Conservation (phyloP, 2,797 vertebrate genomes). For the Etheostoma nigrum region DNA sequence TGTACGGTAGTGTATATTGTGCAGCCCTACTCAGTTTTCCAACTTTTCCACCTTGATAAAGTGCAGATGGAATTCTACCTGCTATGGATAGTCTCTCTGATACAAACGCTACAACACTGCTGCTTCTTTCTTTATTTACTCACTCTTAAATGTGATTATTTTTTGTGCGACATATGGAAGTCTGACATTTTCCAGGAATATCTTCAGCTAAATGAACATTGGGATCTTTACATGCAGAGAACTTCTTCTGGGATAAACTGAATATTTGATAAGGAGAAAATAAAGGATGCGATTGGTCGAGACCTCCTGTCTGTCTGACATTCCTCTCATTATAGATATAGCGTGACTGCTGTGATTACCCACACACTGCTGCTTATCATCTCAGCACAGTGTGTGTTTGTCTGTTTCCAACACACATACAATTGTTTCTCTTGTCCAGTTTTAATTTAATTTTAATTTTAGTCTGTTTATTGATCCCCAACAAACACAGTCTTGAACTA, state of each 20-base stretch:
- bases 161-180: slow-evolving; percentile 17
- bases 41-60: neutral
- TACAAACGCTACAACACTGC: slow-evolving; percentile 1
- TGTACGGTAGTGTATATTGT: too few species aligned
- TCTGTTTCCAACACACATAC: slow-evolving; percentile 5
- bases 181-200: slow-evolving; percentile 24
- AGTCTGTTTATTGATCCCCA: too few species aligned
- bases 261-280: neutral
- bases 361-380: slow-evolving; percentile 68
- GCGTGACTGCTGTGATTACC: slow-evolving; percentile 66
- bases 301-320: slow-evolving; percentile 48
- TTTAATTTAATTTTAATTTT: neutral
- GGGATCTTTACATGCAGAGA: neutral
- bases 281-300: slow-evolving; percentile 2
- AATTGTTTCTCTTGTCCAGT: slow-evolving; percentile 21
- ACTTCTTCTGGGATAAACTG: neutral
- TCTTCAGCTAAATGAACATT: neutral
- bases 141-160: slow-evolving; percentile 8
- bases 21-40: neutral
- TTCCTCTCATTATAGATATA: slow-evolving; percentile 58
- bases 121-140: slow-evolving; percentile 6
- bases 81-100: slow-evolving; percentile 1
- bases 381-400: slow-evolving; percentile 22
- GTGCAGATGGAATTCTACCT: neutral
- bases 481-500: too few species aligned